A percentile compares a stretch with the other conserved stretches of the same genome.
Conservation (phyloP, 64 coral and sea anemone species). For the Actinia tenebrosa region DNA sequence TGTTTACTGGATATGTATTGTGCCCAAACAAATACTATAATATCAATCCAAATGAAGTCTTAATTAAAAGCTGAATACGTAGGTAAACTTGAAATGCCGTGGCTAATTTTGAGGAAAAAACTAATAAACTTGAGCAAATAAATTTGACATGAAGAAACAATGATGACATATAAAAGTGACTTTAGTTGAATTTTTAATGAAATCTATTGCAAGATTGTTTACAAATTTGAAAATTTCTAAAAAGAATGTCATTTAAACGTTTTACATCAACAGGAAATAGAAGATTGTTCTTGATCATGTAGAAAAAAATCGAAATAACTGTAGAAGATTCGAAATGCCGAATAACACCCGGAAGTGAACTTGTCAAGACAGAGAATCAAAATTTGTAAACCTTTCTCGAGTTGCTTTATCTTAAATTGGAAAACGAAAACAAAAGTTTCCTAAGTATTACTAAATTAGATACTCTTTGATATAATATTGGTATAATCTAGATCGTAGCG, state of each 20-base stretch:
- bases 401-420: neutral
- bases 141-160: neutral
- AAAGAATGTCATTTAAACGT: neutral
- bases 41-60: neutral
- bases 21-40: neutral
- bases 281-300: neutral
- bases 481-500: neutral
- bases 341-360: neutral
- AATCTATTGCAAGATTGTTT: neutral
- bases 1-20: neutral
- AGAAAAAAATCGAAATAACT: neutral
- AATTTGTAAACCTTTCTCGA: neutral
- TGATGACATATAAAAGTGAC: neutral
- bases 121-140: neutral
- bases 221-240: neutral
- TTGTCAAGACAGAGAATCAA: neutral
- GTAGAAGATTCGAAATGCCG: neutral
- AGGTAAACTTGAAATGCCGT: neutral
- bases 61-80: neutral
- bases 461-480: neutral
- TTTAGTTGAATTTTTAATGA: constrained; percentile 1
- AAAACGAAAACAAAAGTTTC: neutral
- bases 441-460: neutral
- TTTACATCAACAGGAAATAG: neutral
- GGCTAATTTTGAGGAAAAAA: neutral